A percentile compares a stretch with the other conserved stretches of the same genome.
Evolutionary conservation across 1,140 invertebrate genomes (phyloP).

Genomic region (Drosophila repleta): DNA sequence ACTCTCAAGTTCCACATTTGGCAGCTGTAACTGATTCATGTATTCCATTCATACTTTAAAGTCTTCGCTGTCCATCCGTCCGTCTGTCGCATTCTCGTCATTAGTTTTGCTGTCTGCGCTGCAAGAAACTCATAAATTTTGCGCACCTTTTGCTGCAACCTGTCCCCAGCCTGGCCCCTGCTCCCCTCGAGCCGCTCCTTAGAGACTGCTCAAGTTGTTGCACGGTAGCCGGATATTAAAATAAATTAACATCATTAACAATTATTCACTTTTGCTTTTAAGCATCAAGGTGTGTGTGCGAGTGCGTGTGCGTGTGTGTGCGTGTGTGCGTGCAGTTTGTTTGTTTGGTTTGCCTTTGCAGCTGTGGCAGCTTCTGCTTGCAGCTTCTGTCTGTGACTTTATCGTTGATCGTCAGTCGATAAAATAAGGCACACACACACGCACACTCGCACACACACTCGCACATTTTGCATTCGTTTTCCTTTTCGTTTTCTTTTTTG

Average conservation of each 20-base stretch:
- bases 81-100: conserved; percentile 3
- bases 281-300: conserved; percentile 16
- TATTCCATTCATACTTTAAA: conserved; percentile 19
- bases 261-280: conserved; percentile 82
- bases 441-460: conserved; percentile 1
- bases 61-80: not conserved
- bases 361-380: conserved; percentile 3
- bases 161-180: not conserved
- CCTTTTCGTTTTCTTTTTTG: conserved; percentile 48
- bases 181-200: not conserved
- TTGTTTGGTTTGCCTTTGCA: conserved; percentile 25
- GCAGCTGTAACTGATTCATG: not conserved
- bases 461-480: conserved; percentile 1
- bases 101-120: conserved; percentile 20
- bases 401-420: conserved; percentile 63
- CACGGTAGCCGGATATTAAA: conserved; percentile 67
- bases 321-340: conserved; percentile 69
- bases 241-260: conserved; percentile 76
- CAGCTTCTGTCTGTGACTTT: conserved; percentile 39
- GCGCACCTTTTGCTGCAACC: conserved; percentile 23
- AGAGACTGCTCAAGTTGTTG: conserved; percentile 19
- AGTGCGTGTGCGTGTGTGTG: conserved; percentile 18
- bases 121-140: conserved; percentile 36
- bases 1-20: not conserved
- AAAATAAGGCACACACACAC: conserved; percentile 53